Evolutionary conservation across 37 sponge, comb jelly and placozoan species (phyloP).

Genomic region (Haliclona indistincta): DNA sequence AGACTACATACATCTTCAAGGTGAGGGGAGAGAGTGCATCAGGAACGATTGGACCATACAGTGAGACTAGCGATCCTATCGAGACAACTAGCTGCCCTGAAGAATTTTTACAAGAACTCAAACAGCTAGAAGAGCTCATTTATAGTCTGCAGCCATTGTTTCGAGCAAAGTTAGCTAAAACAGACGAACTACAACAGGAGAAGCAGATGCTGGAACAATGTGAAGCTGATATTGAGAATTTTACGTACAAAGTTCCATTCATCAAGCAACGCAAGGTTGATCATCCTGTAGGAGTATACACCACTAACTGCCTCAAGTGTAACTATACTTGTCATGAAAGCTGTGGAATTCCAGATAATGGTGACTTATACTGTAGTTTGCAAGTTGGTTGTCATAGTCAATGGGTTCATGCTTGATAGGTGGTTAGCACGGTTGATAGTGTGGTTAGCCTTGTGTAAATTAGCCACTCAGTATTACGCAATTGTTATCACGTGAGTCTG

Average conservation of each 20-base stretch:
- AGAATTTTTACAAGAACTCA: too few relatives aligned
- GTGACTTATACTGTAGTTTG: not conserved
- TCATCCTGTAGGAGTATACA: not conserved
- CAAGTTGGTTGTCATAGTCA: too few relatives aligned
- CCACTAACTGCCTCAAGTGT: not conserved
- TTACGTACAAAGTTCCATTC: not conserved
- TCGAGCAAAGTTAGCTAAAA: not conserved
- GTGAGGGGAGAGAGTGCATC: conserved; percentile 12
- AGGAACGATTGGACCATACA: conserved; percentile 4
- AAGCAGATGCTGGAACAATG: not conserved
- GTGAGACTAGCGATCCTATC: conserved; percentile 3
- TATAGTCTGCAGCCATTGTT: not conserved
- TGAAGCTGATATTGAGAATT: not conserved
- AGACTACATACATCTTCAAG: conserved; percentile 1
- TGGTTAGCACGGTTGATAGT: too few relatives aligned
- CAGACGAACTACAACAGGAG: not conserved
- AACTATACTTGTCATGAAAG: not conserved
- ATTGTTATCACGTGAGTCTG: too few relatives aligned
- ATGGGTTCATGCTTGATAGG: too few relatives aligned
- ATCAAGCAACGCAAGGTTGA: not conserved
- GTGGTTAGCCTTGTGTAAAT: too few relatives aligned
- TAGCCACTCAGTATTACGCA: too few relatives aligned
- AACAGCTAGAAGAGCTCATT: not conserved
- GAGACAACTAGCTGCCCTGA: too few relatives aligned
- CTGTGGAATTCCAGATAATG: not conserved